Evolutionary conservation across 2,797 vertebrate genomes (phyloP).

Genomic region (Gallinago solitaria): DNA sequence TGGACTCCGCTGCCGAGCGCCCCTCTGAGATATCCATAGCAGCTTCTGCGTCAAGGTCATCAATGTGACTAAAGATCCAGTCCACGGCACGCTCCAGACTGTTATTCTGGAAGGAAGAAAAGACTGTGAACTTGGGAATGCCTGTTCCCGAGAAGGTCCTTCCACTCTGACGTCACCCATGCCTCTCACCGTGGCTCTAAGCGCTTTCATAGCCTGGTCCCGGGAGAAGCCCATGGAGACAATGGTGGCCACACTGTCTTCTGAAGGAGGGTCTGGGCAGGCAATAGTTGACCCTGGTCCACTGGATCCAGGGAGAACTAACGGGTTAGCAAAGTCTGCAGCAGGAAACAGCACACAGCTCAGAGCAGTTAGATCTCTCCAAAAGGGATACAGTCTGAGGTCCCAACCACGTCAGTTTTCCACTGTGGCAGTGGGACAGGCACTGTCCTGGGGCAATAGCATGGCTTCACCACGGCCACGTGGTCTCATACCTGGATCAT

Average conservation of each 20-base stretch:
- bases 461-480: fast-evolving
- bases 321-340: conserved; percentile 92
- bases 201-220: conserved; percentile 95
- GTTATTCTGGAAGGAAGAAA: conserved; percentile 84
- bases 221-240: conserved; percentile 98
- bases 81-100: conserved; percentile 94
- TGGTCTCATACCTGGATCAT: conserved; percentile 89
- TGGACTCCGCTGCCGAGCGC: conserved; percentile 92
- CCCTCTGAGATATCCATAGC: conserved; percentile 99
- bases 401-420: not conserved
- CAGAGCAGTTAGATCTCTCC: not conserved
- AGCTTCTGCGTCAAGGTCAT: conserved; percentile 90
- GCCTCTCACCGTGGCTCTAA: conserved; percentile 90
- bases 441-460: not conserved
- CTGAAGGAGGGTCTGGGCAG: conserved; percentile 85
- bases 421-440: not conserved
- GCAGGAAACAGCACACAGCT: not conserved
- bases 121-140: not conserved
- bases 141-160: not conserved
- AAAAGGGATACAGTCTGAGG: not conserved
- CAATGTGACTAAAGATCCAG: conserved; percentile 98
- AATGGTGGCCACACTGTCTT: conserved; percentile 95
- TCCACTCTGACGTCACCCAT: not conserved
- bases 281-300: conserved; percentile 83
- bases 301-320: conserved; percentile 91